phyloP scores from a whole-genome alignment of 2,797 vertebrate genomes.

The Alauda arvensis region DNA sequence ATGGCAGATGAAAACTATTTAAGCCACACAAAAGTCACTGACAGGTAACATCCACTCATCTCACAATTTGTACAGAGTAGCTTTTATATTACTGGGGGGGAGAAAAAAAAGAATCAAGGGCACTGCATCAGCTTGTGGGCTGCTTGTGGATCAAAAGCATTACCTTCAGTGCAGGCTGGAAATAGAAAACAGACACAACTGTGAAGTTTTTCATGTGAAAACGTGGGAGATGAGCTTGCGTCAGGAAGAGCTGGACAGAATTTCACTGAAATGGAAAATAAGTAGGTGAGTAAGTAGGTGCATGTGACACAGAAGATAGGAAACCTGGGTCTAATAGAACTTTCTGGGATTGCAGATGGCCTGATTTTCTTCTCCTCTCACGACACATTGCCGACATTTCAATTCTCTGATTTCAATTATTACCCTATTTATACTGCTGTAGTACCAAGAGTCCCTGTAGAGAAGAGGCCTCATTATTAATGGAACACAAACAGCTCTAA shows the following conservation, averaged over 20 bases:
- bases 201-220: conserved; percentile 18
- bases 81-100: background rate
- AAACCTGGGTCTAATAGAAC: conserved; percentile 34
- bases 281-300: conserved; percentile 43
- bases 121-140: background rate
- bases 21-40: conserved; percentile 1
- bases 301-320: conserved; percentile 36
- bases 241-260: conserved; percentile 13
- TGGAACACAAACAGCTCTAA: conserved; percentile 5
- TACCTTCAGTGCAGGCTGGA: conserved; percentile 29
- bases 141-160: conserved; percentile 28
- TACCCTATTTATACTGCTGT: conserved; percentile 17
- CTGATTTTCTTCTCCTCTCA: conserved; percentile 26
- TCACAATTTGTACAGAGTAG: conserved; percentile 3
- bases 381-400: background rate
- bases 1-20: background rate
- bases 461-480: conserved; percentile 18
- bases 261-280: conserved; percentile 46
- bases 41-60: conserved; percentile 29
- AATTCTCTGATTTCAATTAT: conserved; percentile 58
- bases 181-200: conserved; percentile 44
- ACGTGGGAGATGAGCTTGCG: background rate
- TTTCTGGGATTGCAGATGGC: conserved; percentile 2
- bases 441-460: background rate
- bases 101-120: background rate